Evolutionary conservation across 1,140 invertebrate species (phyloP).

Genomic region (Meteorus sp.): DNA sequence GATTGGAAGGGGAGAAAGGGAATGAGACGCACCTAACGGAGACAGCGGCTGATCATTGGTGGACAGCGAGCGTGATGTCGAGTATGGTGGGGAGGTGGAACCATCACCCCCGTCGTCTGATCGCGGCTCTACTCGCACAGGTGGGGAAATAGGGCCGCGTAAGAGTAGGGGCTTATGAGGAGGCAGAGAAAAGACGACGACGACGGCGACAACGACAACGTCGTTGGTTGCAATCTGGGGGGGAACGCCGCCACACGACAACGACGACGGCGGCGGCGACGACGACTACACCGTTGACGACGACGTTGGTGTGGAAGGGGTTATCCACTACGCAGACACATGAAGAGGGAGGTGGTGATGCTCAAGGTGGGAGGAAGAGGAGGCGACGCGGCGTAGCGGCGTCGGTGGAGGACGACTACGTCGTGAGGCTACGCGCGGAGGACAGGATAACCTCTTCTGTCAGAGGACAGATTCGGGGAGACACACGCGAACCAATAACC

Average conservation of each 20-base stretch:
- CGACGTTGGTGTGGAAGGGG: slow-evolving; percentile 4
- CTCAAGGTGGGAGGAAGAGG: neutral
- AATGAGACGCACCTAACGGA: slow-evolving; percentile 35
- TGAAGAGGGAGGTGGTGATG: slow-evolving; percentile 6
- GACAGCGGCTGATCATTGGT: slow-evolving; percentile 57
- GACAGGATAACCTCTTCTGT: slow-evolving; percentile 39
- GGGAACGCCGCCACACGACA: too few species aligned
- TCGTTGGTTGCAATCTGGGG: too few species aligned
- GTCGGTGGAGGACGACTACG: neutral
- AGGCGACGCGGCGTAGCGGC: neutral
- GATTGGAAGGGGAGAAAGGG: slow-evolving; percentile 20
- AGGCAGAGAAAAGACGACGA: slow-evolving; percentile 25
- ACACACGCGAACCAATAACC: neutral
- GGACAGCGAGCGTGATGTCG: slow-evolving; percentile 40
- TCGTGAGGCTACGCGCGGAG: slow-evolving; percentile 25
- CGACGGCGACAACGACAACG: slow-evolving; percentile 29
- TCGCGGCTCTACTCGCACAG: slow-evolving; percentile 30
- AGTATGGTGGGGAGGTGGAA: slow-evolving; percentile 33
- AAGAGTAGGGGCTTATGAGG: neutral
- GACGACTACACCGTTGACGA: neutral
- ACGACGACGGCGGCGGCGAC: slow-evolving; percentile 19
- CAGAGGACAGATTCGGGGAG: slow-evolving; percentile 42
- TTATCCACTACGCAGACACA: neutral
- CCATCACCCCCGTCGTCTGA: slow-evolving; percentile 28
- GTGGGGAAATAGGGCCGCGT: slow-evolving; percentile 31